These are phyloP conservation scores for Cranoglanis bouderius DNA, from an alignment of 2,113 vertebrate genomes.

Conservation along the genomic window DNA sequence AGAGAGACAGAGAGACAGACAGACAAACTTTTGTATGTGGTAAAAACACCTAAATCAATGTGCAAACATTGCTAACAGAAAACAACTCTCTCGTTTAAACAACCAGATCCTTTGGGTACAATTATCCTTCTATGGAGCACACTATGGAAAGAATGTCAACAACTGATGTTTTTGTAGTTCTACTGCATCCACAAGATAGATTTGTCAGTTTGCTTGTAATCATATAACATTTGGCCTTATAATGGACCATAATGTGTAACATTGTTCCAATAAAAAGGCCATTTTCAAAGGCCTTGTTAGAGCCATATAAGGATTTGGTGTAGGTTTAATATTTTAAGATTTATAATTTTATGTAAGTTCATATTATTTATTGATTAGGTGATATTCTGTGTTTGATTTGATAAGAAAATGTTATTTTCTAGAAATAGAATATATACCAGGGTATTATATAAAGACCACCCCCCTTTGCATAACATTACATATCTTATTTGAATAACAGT, in stretches of 20 bases:
- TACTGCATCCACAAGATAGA: background rate
- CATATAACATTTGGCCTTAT: background rate
- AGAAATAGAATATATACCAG: no score
- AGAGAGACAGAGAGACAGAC: background rate
- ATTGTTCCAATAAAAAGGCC: background rate
- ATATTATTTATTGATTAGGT: no score
- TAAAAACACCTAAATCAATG: slow-evolving; percentile 31
- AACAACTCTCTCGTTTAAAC: slow-evolving; percentile 1
- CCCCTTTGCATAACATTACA: no score
- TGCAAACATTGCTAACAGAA: slow-evolving; percentile 37
- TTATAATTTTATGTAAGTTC: no score
- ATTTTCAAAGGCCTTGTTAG: background rate
- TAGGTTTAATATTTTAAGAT: no score
- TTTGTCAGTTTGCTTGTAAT: background rate
- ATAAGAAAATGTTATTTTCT: no score
- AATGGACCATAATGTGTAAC: background rate
- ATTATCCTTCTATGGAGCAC: background rate
- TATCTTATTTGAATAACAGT: no score
- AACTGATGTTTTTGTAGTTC: background rate
- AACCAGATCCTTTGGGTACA: background rate
- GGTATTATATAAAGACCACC: no score
- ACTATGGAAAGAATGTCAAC: background rate
- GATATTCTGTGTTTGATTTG: no score
- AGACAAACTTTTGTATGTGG: slow-evolving; percentile 11
- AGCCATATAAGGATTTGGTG: no score